Percentiles rank a stretch among this genome's conserved stretches.
Conservation (phyloP, 2,888 invertebrate species). For the Syrphus vitripennis region DNA sequence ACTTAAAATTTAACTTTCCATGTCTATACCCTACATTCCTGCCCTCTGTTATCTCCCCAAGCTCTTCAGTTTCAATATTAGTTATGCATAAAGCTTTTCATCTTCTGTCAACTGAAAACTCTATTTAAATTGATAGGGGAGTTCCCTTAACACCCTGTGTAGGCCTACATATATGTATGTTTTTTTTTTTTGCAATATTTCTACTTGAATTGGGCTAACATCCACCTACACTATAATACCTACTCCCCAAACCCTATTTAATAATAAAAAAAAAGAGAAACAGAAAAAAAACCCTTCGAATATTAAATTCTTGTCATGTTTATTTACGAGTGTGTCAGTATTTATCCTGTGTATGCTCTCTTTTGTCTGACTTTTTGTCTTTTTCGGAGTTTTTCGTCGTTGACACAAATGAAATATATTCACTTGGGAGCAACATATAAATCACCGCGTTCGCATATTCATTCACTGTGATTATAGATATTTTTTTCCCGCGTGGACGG, state of each 20-base stretch:
- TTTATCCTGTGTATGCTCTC: conserved; percentile 15
- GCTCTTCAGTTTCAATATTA: neutral
- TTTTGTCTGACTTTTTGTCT: conserved; percentile 35
- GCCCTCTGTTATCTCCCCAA: neutral
- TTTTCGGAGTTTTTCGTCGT: conserved; percentile 38
- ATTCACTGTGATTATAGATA: conserved; percentile 53
- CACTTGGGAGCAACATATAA: conserved; percentile 68
- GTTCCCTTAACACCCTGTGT: conserved; percentile 25
- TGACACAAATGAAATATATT: conserved; percentile 69
- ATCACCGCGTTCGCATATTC: conserved; percentile 46
- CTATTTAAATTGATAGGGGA: neutral
- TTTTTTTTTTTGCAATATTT: neutral
- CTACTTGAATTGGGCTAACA: conserved; percentile 1
- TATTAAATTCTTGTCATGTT: conserved; percentile 69
- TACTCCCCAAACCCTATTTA: neutral
- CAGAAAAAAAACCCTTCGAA: conserved; percentile 21
- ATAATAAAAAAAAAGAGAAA: neutral
- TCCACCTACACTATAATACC: neutral
- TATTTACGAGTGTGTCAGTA: conserved; percentile 54
- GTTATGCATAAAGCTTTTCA: neutral
- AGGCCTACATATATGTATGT: too few species aligned
- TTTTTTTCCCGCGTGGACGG: neutral
- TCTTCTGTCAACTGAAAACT: neutral
- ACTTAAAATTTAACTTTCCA: neutral
- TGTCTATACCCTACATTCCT: too few species aligned